A percentile compares a stretch with the other conserved stretches of the same genome.
Evolutionary conservation across 2,113 vertebrate genomes (phyloP).

Genomic region (Lagopus leucura): DNA sequence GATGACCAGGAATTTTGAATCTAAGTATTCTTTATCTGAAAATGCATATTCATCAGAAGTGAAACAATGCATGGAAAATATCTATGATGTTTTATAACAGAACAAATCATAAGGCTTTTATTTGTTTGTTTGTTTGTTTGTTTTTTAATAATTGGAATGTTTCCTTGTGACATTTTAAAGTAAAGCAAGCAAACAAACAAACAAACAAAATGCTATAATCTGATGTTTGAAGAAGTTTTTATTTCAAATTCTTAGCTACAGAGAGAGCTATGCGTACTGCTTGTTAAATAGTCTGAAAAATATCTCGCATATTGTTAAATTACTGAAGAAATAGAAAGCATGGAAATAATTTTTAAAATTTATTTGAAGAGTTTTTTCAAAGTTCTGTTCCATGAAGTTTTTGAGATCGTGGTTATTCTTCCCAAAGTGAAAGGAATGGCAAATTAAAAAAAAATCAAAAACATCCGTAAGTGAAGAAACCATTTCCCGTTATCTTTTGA

Average conservation of each 20-base stretch:
- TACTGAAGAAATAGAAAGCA: neutral
- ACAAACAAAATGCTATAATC: neutral
- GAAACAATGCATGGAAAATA: neutral
- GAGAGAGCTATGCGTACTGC: neutral
- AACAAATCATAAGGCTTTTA: neutral
- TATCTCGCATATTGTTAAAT: neutral
- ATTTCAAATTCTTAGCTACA: neutral
- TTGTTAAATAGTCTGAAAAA: neutral
- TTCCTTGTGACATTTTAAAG: neutral
- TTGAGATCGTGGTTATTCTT: neutral
- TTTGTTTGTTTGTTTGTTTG: no score
- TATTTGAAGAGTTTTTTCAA: neutral
- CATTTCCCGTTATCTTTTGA: constrained; percentile 48
- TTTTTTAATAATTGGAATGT: neutral
- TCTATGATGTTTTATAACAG: neutral
- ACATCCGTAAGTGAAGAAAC: constrained; percentile 27
- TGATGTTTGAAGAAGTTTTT: neutral
- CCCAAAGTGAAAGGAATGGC: neutral
- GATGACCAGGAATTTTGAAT: neutral
- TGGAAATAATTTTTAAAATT: neutral
- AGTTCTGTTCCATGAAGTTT: neutral
- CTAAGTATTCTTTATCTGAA: neutral
- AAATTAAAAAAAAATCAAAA: constrained; percentile 9
- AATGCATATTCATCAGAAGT: neutral
- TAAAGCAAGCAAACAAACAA: neutral